Evolutionary conservation across 2,888 invertebrate genomes (phyloP), one percentile per base, ranked within the genome.

Genomic region (Amblyjoppa fuscipennis): DNA sequence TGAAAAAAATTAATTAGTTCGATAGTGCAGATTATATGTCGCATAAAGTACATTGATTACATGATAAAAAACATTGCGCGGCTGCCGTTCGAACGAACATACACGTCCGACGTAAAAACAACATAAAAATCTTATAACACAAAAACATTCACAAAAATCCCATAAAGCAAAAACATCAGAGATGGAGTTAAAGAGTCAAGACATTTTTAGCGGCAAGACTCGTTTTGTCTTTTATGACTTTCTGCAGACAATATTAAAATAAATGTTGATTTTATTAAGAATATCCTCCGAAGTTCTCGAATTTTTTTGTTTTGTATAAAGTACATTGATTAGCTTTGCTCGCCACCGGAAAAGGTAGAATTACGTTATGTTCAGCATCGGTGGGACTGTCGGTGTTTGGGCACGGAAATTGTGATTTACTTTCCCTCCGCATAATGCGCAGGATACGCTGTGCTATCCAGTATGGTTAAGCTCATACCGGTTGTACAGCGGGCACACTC

Each of bases 351-450:
- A 91, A 88, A 87, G 88, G 88, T 88, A 88, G 90, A 91, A 90
- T 90, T 87, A 91, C 88, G 89, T 89, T 90, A 89, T 88, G 89
- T 56, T 59, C 87, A 51, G 68, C 66, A 56, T 69, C 80, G 70
- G 73, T 41, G 73, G 73, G 78, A 89, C 84, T 82, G 87, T 45
- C 81, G 77, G 88, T 88, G 86, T 89, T 88, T 81, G 85, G 76
- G 81, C 87, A 85, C 91, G 92, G 92, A 93, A 92, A 92, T 91
- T 89, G 90, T 91, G 92, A 93, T 93, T 93, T 92, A 92, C 92
- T 93, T 93, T 93, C 92, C 90, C 92, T 89, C 85, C 75, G 88
- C 87, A 88, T 92, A 91, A 91, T 89, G 89, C 81, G 87, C 88
- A 88, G 89, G 89, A 88, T 90, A 89, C 87, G 87, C 79, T 83